A percentile compares a stretch with the other conserved stretches of the same genome.
Evolutionary conservation across 1,140 invertebrate genomes (phyloP).

Genomic region (Orius laevigatus): DNA sequence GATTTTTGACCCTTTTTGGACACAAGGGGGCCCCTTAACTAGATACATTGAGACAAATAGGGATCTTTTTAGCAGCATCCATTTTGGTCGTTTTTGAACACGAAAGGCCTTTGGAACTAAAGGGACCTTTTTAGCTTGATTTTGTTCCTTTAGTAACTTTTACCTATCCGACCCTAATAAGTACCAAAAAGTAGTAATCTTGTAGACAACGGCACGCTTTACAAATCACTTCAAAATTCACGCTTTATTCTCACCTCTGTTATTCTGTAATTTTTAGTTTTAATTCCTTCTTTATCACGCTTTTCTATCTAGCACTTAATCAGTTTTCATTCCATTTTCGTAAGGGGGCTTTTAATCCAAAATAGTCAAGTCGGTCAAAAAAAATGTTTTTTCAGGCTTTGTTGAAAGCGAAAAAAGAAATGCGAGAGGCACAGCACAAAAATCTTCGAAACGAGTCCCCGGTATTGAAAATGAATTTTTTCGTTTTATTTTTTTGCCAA

Average conservation of each 20-base stretch:
- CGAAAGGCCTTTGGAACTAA: no score
- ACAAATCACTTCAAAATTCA: background rate
- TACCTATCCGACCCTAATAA: no score
- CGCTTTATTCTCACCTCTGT: background rate
- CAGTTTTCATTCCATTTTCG: no score
- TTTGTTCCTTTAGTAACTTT: no score
- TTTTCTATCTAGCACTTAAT: background rate
- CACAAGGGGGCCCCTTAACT: no score
- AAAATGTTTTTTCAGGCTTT: slow-evolving; percentile 13
- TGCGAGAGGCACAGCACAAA: background rate
- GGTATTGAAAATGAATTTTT: background rate
- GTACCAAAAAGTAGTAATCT: background rate
- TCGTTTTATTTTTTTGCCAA: background rate
- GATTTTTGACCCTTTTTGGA: no score
- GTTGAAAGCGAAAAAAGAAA: slow-evolving; percentile 13
- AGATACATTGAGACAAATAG: no score
- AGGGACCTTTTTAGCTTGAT: no score
- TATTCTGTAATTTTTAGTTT: background rate
- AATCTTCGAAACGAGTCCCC: background rate
- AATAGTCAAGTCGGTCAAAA: background rate
- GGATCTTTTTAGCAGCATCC: no score
- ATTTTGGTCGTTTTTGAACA: no score
- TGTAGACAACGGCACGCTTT: no score
- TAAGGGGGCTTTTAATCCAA: no score
- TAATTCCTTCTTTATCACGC: background rate